phyloP scores from a whole-genome alignment of 2,888 invertebrate genomes.

The Acanthosoma haemorrhoidale region DNA sequence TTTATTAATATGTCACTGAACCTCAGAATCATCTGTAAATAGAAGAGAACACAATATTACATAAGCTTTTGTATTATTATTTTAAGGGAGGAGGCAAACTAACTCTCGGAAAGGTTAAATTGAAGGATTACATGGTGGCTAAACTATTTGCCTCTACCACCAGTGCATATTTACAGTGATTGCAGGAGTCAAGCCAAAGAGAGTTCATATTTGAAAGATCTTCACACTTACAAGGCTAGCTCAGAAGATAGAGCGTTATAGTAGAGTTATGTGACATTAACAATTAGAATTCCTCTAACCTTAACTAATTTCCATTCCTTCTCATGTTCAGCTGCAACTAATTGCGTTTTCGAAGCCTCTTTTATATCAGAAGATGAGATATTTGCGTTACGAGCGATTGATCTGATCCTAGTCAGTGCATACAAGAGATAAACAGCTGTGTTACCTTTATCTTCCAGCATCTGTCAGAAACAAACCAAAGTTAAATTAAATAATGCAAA shows the following conservation, averaged over 20 bases:
- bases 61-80: neutral
- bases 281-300: slow-evolving; percentile 43
- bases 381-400: slow-evolving; percentile 76
- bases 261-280: neutral
- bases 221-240: too few species aligned
- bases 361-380: slow-evolving; percentile 57
- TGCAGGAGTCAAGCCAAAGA: too few species aligned
- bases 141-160: too few species aligned
- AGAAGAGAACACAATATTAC: neutral
- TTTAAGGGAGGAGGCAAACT: neutral
- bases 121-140: too few species aligned
- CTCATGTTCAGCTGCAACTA: slow-evolving; percentile 72
- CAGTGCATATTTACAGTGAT: too few species aligned
- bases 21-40: slow-evolving; percentile 58
- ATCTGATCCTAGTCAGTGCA: slow-evolving; percentile 88
- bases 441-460: slow-evolving; percentile 98
- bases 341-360: slow-evolving; percentile 55
- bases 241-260: neutral
- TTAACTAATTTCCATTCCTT: slow-evolving; percentile 94
- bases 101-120: too few species aligned
- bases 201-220: too few species aligned
- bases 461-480: slow-evolving; percentile 48
- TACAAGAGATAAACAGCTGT: slow-evolving; percentile 97
- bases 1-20: slow-evolving; percentile 83
- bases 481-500: neutral